Conservation (phyloP, 2,797 vertebrate species). For the Molossus molossus region DNA sequence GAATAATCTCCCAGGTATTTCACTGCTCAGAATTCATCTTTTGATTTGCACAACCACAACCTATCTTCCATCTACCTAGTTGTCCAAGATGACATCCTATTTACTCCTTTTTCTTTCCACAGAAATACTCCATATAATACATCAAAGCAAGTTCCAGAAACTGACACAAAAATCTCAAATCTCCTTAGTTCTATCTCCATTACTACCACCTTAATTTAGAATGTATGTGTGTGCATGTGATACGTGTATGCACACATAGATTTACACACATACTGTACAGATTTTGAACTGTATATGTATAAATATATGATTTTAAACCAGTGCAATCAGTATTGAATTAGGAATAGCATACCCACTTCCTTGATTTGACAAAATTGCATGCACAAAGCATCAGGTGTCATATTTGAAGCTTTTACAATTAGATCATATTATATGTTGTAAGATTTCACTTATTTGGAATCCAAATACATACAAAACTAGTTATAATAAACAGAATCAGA, state of each 20-base stretch:
- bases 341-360: background rate
- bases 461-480: background rate
- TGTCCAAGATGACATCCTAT: background rate
- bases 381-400: background rate
- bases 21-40: background rate
- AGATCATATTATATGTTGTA: background rate
- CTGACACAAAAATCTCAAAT: background rate
- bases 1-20: background rate
- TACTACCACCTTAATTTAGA: background rate
- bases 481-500: background rate
- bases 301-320: background rate
- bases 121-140: background rate
- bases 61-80: background rate
- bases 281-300: background rate
- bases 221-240: background rate
- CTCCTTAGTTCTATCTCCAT: background rate
- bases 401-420: conserved; percentile 10
- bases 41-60: background rate
- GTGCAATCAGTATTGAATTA: background rate
- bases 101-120: background rate
- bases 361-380: background rate
- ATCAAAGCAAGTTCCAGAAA: background rate
- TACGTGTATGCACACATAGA: background rate
- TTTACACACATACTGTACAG: background rate
- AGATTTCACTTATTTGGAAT: background rate